Base-by-base conservation (phyloP, 2,113 vertebrate genomes). In the Tenrec ecaudatus region DNA sequence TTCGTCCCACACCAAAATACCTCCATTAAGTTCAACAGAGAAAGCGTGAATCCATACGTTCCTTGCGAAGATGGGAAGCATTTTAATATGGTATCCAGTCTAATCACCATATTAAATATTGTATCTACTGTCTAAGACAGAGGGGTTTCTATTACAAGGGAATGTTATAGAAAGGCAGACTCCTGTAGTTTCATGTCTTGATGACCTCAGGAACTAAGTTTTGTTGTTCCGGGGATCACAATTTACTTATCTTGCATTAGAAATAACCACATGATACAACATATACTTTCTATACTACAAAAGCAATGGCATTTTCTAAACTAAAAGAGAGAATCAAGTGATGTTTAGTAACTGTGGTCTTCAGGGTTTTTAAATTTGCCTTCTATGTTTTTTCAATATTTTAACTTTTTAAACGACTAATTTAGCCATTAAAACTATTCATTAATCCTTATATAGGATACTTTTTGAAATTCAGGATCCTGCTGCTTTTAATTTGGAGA, bases 31-130 rank as follows among this genome's bases (percentile, higher is more conserved):
- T 69, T 89, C 22, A 89, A 91, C 29, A 69, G 5, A 92, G 43
- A 93, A 94, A 82, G 80, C 23, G 81, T 3, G 31, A 91, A 81
- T 83, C 53, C 4, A 20, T 25, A 91, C 88, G 20, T 86, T 80
- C 88, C 62, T 91, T 85, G 71, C 6, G 87, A 62, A 86, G 15
- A 3, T 92, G 33, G 66, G 82, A 94, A 60, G 38, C 84, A 92
- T 60, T 77, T 88, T 82, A 89, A 71, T 43, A 82, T 33, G 25
- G 75, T 81, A 77, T 36, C 33, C 14, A 86, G 43, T 43, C 27
- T n/a, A 92, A 83, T 71, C 23, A 43, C 23, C 78, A 95, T 73
- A 66, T 62, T 60, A 90, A 96, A 90, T 77, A 73, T 33, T 66
- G 1, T 27, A 83, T 89, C 66, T 78, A 85, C 22, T 62, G 36